Base-by-base conservation (phyloP, 2,113 vertebrate species). In the Solea senegalensis region DNA sequence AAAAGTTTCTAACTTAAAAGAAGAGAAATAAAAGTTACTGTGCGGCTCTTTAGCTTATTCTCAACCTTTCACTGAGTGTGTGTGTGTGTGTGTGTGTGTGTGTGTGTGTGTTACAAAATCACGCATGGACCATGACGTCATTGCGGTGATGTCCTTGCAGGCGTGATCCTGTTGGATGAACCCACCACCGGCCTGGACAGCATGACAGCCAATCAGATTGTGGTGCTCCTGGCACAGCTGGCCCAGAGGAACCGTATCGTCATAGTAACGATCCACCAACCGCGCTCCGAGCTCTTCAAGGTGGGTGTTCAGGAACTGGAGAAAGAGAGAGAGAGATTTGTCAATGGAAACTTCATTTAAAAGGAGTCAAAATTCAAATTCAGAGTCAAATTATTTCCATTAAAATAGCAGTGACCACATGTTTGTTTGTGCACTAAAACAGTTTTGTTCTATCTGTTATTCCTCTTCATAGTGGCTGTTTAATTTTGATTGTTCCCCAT, bases 111-210 rank as follows among this genome's bases (percentile, higher is more conserved):
- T 65, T 69, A 69, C 66, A 60, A 44, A 41, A 43, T 67, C 60
- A 21, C n/a, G 26, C 60, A 39, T 28, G n/a, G 40, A 12, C 57
- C 7, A 64, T 84, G 77, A 84, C 60, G 81, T 85, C 73, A 78
- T 49, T 43, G 44, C 65, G 27, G 9, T 68, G 54, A 58, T 81
- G 75, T 89, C 5, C 79, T 76, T 74, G 53, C 92, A 99, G 97
- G 95, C 80, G 82, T 99, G 71, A 96, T 99, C 92, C 90, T 99
- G 34, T 92, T 98, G 74, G 97, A 99, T 57, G 97, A 98, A 79
- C 96, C 97, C 5, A 98, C 98, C 0, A 98, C 96, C 0, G 96
- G 97, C 51, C 90, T 98, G 89, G 97, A 98, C 93, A 97, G 95
- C 83, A 95, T 97, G 95, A 97, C 96, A 0, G 95, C 97, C 57